Evolutionary conservation across 2,888 invertebrate species (phyloP), one percentile per base, ranked within the genome.

Genomic region (Mesorhabditis belari): DNA sequence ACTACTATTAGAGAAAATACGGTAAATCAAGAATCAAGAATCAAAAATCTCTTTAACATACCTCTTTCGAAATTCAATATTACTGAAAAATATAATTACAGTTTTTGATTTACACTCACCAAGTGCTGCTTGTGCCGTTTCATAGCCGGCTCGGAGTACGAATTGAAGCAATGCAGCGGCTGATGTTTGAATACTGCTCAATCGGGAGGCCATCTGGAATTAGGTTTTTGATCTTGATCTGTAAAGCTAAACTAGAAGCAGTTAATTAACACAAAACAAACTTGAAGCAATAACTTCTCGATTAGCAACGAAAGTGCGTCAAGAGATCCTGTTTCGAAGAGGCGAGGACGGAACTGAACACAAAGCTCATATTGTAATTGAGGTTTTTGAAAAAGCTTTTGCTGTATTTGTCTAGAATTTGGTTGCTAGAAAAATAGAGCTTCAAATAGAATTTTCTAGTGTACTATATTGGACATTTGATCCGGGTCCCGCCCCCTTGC

Each of bases 111-210:
- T 44, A 59, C 29, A 58, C 58, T 28, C 23, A 69, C 70, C 65
- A 12, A 66, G 57, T 55, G 65, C 65, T 4, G 63, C 63, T 12
- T 69, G 66, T n/a, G 66, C 67, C 9, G 69, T 67, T 60, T 78
- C 78, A 55, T 73, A 79, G 23, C 79, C 77, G n/a, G 67, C 65
- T 3, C 77, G 55, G 1, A 79, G 64, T 23, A 79, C 68, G 5
- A 78, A 61, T 58, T 80, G 80, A 4, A 80, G 63, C 9, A 80
- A 67, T 3, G 77, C 79, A 5, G 79, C 79, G 19, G 77, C 73
- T 6, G 80, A 71, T 19, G 58, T 64, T 63, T 80, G 80, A n/a
- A 80, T 73, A 3, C 68, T 61, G 9, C 69, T 66, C n/a, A 80
- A 64, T 4, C 71, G 63, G 17, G 72, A 71, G 25, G 74, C 76